A percentile compares a stretch with the other conserved stretches of the same genome.
Evolutionary conservation across 2,888 invertebrate genomes (phyloP).

Genomic region (Drosophila niveifrons): DNA sequence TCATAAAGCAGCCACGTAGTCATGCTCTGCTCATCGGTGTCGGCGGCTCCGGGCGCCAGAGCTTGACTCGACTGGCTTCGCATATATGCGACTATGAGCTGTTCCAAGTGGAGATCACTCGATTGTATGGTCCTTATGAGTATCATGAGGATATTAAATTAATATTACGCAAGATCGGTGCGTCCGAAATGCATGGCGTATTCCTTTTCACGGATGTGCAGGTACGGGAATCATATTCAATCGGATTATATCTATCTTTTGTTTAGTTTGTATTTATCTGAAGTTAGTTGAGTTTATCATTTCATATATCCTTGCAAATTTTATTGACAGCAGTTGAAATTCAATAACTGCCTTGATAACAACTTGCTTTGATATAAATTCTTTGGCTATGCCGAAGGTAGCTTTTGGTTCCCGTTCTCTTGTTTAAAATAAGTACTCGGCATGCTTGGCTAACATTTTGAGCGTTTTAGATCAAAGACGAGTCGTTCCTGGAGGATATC

Average conservation of each 20-base stretch:
- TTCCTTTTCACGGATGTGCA: constrained; percentile 97
- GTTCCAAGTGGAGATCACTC: constrained; percentile 96
- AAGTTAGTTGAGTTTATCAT: not conserved
- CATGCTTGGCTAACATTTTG: constrained; percentile 29
- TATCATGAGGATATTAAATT: constrained; percentile 97
- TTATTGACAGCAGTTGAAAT: not conserved
- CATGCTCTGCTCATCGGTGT: constrained; percentile 96
- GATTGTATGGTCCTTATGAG: constrained; percentile 92
- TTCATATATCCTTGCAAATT: not conserved
- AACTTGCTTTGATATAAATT: not conserved
- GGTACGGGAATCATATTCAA: constrained; percentile 84
- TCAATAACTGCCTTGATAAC: not conserved
- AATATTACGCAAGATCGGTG: constrained; percentile 92
- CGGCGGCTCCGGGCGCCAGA: constrained; percentile 97
- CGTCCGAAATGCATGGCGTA: constrained; percentile 94
- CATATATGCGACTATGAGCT: constrained; percentile 97
- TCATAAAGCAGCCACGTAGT: constrained; percentile 95
- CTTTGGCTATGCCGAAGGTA: not conserved
- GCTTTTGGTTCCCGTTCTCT: not conserved
- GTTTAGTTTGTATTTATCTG: not conserved
- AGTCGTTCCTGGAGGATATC: constrained; percentile 96
- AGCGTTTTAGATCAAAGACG: constrained; percentile 92
- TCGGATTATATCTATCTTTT: not conserved
- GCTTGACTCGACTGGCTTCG: constrained; percentile 94
- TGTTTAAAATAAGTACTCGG: not conserved